These are phyloP conservation scores for Lithophane leautieri DNA, from an alignment of 2,888 invertebrate genomes.

Conservation along the genomic window DNA sequence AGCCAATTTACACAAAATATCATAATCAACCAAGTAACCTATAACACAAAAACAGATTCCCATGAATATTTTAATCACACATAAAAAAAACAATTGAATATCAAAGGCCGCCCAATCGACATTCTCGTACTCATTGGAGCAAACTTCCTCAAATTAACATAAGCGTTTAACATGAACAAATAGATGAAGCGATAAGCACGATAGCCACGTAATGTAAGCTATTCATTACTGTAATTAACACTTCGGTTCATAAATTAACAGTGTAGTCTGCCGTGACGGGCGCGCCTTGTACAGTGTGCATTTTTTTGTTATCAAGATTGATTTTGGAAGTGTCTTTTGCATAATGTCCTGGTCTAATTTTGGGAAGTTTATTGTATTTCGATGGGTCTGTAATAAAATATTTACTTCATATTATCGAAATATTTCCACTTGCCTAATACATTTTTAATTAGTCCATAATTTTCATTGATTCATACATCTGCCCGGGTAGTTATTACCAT, in stretches of 20 bases:
- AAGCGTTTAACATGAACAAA: constrained; percentile 85
- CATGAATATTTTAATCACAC: constrained; percentile 40
- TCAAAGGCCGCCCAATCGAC: constrained; percentile 54
- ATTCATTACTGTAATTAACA: constrained; percentile 88
- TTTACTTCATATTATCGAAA: too few relatives aligned
- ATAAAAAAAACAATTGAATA: constrained; percentile 37
- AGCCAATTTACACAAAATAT: not conserved
- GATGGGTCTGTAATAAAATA: not conserved
- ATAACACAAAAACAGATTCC: constrained; percentile 7
- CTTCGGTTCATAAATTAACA: constrained; percentile 83
- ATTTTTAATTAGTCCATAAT: too few relatives aligned
- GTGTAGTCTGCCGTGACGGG: constrained; percentile 76
- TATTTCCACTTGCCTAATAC: too few relatives aligned
- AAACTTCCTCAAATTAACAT: constrained; percentile 85
- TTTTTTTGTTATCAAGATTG: constrained; percentile 39
- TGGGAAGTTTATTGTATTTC: not conserved
- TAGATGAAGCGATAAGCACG: constrained; percentile 78
- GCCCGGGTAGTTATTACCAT: too few relatives aligned
- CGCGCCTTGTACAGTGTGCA: constrained; percentile 73
- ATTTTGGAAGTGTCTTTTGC: constrained; percentile 23
- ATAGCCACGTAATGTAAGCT: constrained; percentile 79
- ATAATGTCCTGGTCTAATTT: constrained; percentile 6
- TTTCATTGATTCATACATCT: too few relatives aligned
- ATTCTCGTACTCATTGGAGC: constrained; percentile 78
- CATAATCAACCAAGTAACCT: not conserved